Evolutionary conservation across 2,888 invertebrate species (phyloP), one percentile per base, ranked within the genome.

Genomic region (Timandra comae): DNA sequence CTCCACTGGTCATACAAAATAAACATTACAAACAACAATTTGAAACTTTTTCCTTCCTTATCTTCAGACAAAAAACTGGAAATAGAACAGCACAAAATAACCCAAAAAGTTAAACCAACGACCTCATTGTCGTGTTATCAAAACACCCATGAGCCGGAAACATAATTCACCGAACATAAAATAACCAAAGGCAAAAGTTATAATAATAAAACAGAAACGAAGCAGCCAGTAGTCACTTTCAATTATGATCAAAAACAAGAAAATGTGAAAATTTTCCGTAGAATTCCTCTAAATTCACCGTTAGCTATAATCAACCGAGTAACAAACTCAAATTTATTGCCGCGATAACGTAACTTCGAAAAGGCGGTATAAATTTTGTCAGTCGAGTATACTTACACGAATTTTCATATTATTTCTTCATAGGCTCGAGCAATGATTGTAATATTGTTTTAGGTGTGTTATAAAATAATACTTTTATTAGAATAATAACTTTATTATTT

Each of bases 271-370:
- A 41, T 39, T 36, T 34, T 27, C 27, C 36, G 33, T 33, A 40
- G 34, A 52, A 44, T 48, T 50, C 46, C 37, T 33, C 41, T 47
- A 47, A 52, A 41, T 51, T 49, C 41, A 33, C 27, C 43, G 35
- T 29, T 45, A 37, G 52, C 43, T 52, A 53, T 62, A 65, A 67
- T 61, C 55, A 61, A 58, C 53, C 49, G 57, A 49, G 47, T 35
- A 46, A 45, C 47, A 71, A 78, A 78, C 66, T 71, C 59, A 63
- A 76, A 82, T 81, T 79, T 79, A 81, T 77, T 57, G 60, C 65
- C 26, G 61, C 64, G 78, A 79, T 77, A 81, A 74, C 67, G 52
- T 54, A 71, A 77, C 73, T 77, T 67, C 62, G 67, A 64, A 70
- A 64, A 71, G 75, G 69, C 61, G 69, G 72, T 64, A 70, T 75